Evolutionary conservation across 2,888 invertebrate species (phyloP).

Genomic region (Hydriomena furcata): DNA sequence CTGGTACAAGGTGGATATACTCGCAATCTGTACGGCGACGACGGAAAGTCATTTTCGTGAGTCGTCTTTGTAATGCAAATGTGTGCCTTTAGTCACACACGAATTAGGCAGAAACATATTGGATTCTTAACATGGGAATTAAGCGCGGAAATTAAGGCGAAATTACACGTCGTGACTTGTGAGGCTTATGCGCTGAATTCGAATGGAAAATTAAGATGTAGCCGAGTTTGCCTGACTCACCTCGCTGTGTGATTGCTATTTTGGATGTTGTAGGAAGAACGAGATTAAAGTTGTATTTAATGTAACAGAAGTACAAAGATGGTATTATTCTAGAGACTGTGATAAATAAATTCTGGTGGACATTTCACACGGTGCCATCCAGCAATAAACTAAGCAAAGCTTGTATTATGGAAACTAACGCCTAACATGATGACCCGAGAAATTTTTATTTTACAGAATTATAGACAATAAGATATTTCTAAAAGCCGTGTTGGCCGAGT

Average conservation of each 20-base stretch:
- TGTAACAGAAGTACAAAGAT: not conserved
- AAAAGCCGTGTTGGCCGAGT: no score
- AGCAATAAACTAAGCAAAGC: no score
- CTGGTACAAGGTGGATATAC: no score
- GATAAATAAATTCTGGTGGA: no score
- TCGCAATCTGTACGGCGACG: not conserved
- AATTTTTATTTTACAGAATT: no score
- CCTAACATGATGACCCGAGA: no score
- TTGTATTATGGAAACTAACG: no score
- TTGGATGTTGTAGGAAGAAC: not conserved
- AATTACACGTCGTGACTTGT: constrained; percentile 35
- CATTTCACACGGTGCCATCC: no score
- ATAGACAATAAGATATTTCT: no score
- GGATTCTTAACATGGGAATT: constrained; percentile 46
- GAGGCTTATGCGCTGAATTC: constrained; percentile 26
- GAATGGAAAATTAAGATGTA: constrained; percentile 30
- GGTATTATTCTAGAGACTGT: no score
- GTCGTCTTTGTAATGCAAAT: constrained; percentile 71
- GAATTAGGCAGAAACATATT: constrained; percentile 40
- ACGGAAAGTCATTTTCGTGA: constrained; percentile 56
- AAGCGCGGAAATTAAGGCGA: constrained; percentile 35
- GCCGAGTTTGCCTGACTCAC: constrained; percentile 17
- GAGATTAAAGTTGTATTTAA: not conserved
- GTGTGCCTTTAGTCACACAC: constrained; percentile 28
- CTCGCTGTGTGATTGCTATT: constrained; percentile 6